Conservation (phyloP, 2,797 vertebrate species). For the Sciurus vulgaris region DNA sequence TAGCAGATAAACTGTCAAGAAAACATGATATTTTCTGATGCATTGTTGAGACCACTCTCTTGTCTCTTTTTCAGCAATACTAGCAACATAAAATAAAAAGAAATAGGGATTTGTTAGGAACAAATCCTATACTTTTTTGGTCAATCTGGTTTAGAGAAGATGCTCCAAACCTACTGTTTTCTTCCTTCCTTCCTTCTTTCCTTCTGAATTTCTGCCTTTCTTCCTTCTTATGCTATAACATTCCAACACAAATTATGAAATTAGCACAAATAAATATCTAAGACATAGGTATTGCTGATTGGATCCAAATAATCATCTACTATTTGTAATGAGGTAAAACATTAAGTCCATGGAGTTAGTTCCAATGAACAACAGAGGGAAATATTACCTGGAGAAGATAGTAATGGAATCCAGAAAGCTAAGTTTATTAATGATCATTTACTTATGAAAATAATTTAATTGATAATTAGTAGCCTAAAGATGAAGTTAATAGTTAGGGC, state of each 20-base stretch:
- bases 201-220: not conserved
- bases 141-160: slow-evolving; percentile 6
- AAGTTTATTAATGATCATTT: slow-evolving; percentile 68
- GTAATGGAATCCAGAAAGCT: slow-evolving; percentile 28
- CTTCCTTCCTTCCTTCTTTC: not conserved
- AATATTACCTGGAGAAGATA: slow-evolving; percentile 63
- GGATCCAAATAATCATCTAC: not conserved
- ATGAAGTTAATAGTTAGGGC: not conserved
- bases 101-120: not conserved
- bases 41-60: not conserved
- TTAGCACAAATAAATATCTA: not conserved
- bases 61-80: not conserved
- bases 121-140: not conserved
- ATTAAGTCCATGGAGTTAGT: not conserved
- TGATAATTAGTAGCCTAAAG: slow-evolving; percentile 64
- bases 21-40: slow-evolving; percentile 42
- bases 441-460: slow-evolving; percentile 66
- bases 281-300: not conserved
- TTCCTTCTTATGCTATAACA: not conserved
- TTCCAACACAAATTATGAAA: slow-evolving; percentile 14
- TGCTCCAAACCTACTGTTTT: not conserved
- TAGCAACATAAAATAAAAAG: not conserved
- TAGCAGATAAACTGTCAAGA: not conserved
- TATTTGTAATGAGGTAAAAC: not conserved
- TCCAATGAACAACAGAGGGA: slow-evolving; percentile 5